phyloP scores from a whole-genome alignment of 2,888 invertebrate genomes.

The Lycophotia porphyrea region DNA sequence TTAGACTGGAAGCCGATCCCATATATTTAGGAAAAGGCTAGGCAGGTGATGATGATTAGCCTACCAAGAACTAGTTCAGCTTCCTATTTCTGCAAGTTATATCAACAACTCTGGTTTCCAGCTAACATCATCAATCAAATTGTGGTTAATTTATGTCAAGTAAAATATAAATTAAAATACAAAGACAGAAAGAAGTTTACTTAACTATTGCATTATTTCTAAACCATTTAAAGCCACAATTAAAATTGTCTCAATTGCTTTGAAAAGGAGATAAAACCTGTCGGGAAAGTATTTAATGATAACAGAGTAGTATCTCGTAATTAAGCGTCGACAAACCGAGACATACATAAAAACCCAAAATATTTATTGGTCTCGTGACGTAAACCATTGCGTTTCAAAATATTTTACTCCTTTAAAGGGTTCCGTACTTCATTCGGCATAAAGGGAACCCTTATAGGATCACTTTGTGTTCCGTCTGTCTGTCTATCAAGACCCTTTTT shows the following conservation, averaged over 20 bases:
- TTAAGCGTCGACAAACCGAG: background rate
- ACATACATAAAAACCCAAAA: constrained; percentile 14
- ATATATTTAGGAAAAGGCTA: too few relatives aligned
- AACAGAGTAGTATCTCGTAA: constrained; percentile 9
- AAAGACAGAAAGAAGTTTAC: background rate
- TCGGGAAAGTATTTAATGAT: constrained; percentile 29
- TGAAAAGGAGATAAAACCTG: constrained; percentile 24
- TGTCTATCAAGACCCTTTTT: too few relatives aligned
- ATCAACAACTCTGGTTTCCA: background rate
- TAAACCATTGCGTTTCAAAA: constrained; percentile 1
- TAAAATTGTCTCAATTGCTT: constrained; percentile 21
- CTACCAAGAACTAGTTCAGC: too few relatives aligned
- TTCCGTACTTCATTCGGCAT: too few relatives aligned
- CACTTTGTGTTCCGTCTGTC: too few relatives aligned
- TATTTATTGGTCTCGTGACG: constrained; percentile 20
- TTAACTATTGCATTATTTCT: background rate
- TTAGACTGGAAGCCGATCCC: too few relatives aligned
- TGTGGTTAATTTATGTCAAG: background rate
- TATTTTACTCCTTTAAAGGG: background rate
- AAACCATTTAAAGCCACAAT: constrained; percentile 6
- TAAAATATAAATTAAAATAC: background rate
- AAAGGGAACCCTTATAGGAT: too few relatives aligned
- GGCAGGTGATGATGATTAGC: too few relatives aligned
- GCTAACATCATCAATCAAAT: background rate
- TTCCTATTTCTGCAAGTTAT: too few relatives aligned